Evolutionary conservation across 2,888 invertebrate genomes (phyloP).

Genomic region (Pachydiplax longipennis): DNA sequence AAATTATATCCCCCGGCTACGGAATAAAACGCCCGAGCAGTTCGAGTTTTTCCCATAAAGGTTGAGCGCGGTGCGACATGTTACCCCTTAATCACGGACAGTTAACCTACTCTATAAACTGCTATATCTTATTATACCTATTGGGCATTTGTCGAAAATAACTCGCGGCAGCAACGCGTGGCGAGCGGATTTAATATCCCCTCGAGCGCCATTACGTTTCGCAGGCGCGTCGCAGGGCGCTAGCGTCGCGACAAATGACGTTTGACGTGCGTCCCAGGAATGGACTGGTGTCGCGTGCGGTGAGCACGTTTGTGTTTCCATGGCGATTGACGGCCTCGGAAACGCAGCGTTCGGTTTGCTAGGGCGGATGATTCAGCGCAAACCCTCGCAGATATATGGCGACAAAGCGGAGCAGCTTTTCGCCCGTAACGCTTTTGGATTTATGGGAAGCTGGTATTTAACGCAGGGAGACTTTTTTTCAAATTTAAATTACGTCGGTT

Average conservation of each 20-base stretch:
- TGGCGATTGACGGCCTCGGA: constrained; percentile 21
- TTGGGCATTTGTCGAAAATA: constrained; percentile 19
- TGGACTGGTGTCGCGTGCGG: constrained; percentile 43
- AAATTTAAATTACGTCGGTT: constrained; percentile 11
- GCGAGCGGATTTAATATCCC: constrained; percentile 30
- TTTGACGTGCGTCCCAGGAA: not conserved
- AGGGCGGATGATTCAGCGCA: constrained; percentile 33
- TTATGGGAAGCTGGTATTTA: not conserved
- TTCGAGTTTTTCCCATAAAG: not conserved
- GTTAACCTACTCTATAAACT: constrained; percentile 3
- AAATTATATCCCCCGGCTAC: not conserved
- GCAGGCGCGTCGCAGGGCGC: constrained; percentile 6
- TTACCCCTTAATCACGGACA: constrained; percentile 18
- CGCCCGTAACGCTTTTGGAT: constrained; percentile 18
- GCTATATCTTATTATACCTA: constrained; percentile 8
- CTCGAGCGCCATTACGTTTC: constrained; percentile 26
- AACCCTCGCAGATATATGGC: not conserved
- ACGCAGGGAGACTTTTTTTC: not conserved
- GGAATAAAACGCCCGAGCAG: not conserved
- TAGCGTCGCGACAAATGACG: constrained; percentile 35
- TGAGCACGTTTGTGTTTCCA: constrained; percentile 32
- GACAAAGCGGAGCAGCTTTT: not conserved
- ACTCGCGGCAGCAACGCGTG: constrained; percentile 15
- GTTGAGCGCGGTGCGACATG: not conserved
- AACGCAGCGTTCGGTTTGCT: not conserved